Evolutionary conservation across 2,113 vertebrate species (phyloP), one percentile per base, ranked within the genome.

Genomic region (Pholis gunnellus): DNA sequence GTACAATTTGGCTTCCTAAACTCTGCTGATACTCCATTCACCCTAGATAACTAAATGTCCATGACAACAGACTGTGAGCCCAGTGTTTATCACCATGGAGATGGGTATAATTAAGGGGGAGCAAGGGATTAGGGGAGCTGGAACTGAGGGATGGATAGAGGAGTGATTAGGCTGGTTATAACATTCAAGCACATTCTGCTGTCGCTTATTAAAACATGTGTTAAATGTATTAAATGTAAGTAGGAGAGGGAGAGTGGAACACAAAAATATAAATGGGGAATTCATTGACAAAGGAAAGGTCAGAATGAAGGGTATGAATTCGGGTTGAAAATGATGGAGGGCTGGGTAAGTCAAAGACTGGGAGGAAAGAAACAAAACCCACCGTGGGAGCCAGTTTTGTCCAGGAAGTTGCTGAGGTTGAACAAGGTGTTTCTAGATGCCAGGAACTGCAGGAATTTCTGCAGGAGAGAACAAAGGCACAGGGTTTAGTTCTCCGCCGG

Each of bases 321-420:
- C 1, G 10, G 9, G 15, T n/a, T 44, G 15, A 27, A 65, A 79
- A 29, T 31, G 1, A 34, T 17, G 60, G 3, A 44, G 36, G 15
- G 6, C 1, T 13, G 1, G 7, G 22, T 25, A 34, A 14, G 2
- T 17, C n/a, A 61, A 9, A n/a, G 4, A 57, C 0, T 31, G 46
- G 25, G 27, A 18, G 18, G 2, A 46, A 60, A 27, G 25, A 79
- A 61, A 29, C 5, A 34, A 5, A 25, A 92, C 95, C 93, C 95
- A 99, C 98, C 98, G 91, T 98, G 98, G 56, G 98, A 97, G 88
- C 98, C 98, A 79, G 98, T 99, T 96, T 99, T 99, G 95, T 99
- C 98, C 96, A 99, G 95, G 95, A 99, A 99, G 95, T 99, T 99
- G 95, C 97, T 98, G 94, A 99, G 95, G 93, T 99, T 99, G 96